phyloP scores from a whole-genome alignment of 30 jellyfish, hydroid and myxozoan genomes.

The Turritopsis rubra region DNA sequence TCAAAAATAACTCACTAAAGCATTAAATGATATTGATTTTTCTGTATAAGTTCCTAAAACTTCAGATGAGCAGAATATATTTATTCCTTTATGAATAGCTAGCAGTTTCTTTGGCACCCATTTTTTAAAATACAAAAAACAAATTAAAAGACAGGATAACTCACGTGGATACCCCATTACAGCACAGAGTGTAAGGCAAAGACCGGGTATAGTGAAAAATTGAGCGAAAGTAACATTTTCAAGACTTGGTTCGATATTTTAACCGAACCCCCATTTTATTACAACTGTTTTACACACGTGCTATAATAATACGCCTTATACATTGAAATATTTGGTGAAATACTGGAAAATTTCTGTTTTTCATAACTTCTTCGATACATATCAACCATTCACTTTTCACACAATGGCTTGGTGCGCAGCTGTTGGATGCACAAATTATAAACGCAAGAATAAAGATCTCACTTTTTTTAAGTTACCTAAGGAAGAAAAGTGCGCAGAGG shows the following conservation, averaged over 20 bases:
- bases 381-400: neutral
- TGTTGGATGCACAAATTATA: neutral
- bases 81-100: neutral
- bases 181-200: neutral
- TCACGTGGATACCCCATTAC: too few species aligned
- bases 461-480: neutral
- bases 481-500: neutral
- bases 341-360: neutral
- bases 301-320: neutral
- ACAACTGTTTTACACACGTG: neutral
- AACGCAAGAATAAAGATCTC: neutral
- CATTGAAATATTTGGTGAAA: neutral
- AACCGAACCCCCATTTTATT: neutral
- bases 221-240: neutral
- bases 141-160: neutral
- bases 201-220: neutral
- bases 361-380: neutral
- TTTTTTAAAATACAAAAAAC: neutral
- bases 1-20: neutral
- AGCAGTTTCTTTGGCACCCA: neutral
- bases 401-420: neutral
- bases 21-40: neutral
- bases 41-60: neutral
- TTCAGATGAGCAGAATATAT: neutral
- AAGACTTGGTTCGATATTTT: neutral